Evolutionary conservation across 2,797 vertebrate species (phyloP).

Genomic region (Macropodus opercularis): DNA sequence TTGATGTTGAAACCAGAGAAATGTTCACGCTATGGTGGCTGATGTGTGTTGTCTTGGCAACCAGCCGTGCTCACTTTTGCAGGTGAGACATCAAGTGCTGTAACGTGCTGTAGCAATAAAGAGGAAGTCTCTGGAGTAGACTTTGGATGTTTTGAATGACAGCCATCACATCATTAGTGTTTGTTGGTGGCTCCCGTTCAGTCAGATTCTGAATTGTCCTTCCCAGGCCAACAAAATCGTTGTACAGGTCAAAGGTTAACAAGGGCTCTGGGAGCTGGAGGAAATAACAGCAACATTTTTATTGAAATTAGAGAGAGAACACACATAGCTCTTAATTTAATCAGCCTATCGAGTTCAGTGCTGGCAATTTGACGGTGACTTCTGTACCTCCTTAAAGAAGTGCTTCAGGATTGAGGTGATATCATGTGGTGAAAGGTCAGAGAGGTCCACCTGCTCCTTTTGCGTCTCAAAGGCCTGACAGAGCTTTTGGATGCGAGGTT

Average conservation of each 20-base stretch:
- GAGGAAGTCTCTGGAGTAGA: conserved; percentile 76
- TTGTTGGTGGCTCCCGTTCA: conserved; percentile 60
- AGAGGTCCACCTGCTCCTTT: conserved; percentile 88
- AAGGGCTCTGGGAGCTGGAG: conserved; percentile 89
- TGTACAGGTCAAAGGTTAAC: conserved; percentile 87
- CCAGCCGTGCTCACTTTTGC: conserved; percentile 76
- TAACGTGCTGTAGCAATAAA: conserved; percentile 87
- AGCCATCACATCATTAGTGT: conserved; percentile 59
- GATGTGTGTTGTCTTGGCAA: not conserved
- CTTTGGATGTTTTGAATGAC: conserved; percentile 64
- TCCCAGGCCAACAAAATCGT: conserved; percentile 84
- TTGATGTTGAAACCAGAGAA: not conserved
- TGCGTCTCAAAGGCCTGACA: conserved; percentile 91
- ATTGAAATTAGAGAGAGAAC: not conserved
- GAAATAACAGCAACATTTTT: conserved; percentile 16
- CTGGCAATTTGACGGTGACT: not conserved
- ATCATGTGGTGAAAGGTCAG: conserved; percentile 91
- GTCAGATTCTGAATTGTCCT: conserved; percentile 81
- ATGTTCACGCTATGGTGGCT: not conserved
- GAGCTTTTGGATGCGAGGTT: conserved; percentile 89
- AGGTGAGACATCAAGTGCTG: conserved; percentile 87
- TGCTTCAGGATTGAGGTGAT: conserved; percentile 91
- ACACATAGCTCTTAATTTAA: not conserved
- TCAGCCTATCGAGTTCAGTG: not conserved
- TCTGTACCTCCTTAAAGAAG: conserved; percentile 93